phyloP scores from a whole-genome alignment of 2,888 invertebrate species.

The Ashinkailepas kermadecensis region DNA sequence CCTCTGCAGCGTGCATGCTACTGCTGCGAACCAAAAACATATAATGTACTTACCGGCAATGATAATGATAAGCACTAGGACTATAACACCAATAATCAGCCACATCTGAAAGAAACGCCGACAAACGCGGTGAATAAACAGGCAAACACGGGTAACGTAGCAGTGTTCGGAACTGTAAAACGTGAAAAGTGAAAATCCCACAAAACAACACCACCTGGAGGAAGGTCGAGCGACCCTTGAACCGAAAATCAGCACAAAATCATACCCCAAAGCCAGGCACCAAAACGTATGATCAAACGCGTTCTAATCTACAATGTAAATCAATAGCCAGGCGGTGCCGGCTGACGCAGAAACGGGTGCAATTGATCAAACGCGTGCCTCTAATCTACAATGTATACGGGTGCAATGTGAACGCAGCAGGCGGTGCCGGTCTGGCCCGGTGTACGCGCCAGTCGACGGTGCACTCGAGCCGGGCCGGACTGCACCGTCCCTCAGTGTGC shows the following conservation, averaged over 20 bases:
- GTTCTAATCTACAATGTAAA: background rate
- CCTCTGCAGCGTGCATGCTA: background rate
- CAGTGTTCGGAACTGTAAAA: background rate
- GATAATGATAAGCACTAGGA: slow-evolving; percentile 69
- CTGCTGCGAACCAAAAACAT: slow-evolving; percentile 15
- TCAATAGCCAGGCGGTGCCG: too few species aligned
- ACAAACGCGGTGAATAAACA: background rate
- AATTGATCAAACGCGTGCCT: too few species aligned
- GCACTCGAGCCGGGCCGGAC: background rate
- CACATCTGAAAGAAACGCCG: slow-evolving; percentile 57
- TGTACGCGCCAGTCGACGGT: too few species aligned
- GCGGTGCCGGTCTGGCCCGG: too few species aligned
- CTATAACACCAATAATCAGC: slow-evolving; percentile 82
- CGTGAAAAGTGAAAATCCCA: background rate
- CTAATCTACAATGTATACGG: too few species aligned
- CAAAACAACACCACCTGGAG: background rate
- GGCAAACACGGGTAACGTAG: background rate
- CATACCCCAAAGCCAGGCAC: background rate
- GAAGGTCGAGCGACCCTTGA: background rate
- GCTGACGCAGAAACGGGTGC: too few species aligned
- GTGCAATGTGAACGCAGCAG: too few species aligned
- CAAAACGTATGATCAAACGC: background rate
- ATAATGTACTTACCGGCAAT: slow-evolving; percentile 60
- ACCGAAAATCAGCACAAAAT: background rate
- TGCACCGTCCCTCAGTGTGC: background rate